Conservation (phyloP, 1,140 invertebrate genomes). For the Triops longicaudatus region DNA sequence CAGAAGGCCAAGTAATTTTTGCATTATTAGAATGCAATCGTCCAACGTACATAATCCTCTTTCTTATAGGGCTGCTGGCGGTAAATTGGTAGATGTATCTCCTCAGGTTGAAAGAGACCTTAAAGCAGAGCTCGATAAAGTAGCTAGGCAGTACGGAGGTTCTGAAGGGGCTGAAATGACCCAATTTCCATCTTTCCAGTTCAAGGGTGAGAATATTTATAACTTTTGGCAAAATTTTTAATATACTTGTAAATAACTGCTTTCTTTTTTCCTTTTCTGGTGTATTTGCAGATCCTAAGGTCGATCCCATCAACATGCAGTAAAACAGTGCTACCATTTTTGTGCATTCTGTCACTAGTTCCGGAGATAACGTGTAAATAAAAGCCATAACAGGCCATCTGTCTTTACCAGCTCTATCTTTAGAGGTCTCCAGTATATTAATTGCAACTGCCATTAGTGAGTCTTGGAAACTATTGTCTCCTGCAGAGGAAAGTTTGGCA, state of each 20-base stretch:
- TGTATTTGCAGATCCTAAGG: constrained; percentile 22
- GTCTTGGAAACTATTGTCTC: no score
- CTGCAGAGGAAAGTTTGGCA: no score
- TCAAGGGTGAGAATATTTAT: constrained; percentile 45
- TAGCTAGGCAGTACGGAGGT: constrained; percentile 67
- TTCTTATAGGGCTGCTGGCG: constrained; percentile 45
- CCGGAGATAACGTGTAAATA: constrained; percentile 2
- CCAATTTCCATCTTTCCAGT: constrained; percentile 77
- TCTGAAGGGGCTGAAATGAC: constrained; percentile 68
- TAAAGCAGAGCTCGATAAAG: constrained; percentile 66
- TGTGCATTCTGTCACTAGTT: constrained; percentile 8
- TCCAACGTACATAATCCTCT: constrained; percentile 19
- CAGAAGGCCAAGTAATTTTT: constrained; percentile 56
- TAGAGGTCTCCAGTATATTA: not conserved
- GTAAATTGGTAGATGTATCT: constrained; percentile 69
- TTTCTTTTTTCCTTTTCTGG: not conserved
- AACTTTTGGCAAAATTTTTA: not conserved
- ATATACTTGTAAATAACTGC: not conserved
- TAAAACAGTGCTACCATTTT: not conserved
- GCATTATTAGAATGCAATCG: not conserved
- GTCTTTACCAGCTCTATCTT: not conserved
- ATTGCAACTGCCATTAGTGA: no score
- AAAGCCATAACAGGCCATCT: constrained; percentile 4
- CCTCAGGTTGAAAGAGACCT: constrained; percentile 64
- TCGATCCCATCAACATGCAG: constrained; percentile 28